A percentile compares a stretch with the other conserved stretches of the same genome.
Evolutionary conservation across 2,888 invertebrate species (phyloP).

Genomic region (Leptogaster cylindrica): DNA sequence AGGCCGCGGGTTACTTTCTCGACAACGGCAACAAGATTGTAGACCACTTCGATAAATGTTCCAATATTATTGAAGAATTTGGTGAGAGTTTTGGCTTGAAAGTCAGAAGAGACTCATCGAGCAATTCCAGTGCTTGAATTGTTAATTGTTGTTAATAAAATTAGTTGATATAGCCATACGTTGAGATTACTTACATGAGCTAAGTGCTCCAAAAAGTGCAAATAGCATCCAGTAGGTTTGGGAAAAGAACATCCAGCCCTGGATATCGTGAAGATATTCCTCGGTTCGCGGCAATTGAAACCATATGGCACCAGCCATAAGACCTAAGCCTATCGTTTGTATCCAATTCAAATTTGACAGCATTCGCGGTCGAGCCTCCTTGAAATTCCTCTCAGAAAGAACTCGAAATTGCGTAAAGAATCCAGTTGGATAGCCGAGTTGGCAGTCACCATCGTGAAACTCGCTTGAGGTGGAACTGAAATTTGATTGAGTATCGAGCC

Average conservation of each 20-base stretch:
- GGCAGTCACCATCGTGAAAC: conserved; percentile 66
- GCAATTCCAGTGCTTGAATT: too few species aligned
- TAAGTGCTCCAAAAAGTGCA: conserved; percentile 77
- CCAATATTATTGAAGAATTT: too few species aligned
- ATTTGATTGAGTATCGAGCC: conserved; percentile 74
- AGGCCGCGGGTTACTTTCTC: too few species aligned
- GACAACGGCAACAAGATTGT: too few species aligned
- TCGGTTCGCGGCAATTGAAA: conserved; percentile 78
- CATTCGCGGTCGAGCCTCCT: conserved; percentile 77
- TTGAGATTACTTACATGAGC: conserved; percentile 75
- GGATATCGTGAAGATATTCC: conserved; percentile 76
- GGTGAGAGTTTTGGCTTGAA: too few species aligned
- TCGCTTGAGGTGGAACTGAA: conserved; percentile 69
- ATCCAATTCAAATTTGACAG: conserved; percentile 78
- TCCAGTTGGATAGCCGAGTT: conserved; percentile 76
- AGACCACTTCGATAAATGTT: too few species aligned
- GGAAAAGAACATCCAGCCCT: conserved; percentile 85
- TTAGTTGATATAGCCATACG: too few species aligned
- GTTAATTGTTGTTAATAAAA: too few species aligned
- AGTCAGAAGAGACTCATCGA: too few species aligned
- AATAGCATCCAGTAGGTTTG: conserved; percentile 84
- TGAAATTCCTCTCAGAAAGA: conserved; percentile 76
- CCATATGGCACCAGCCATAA: conserved; percentile 79
- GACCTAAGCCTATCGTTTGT: conserved; percentile 74
- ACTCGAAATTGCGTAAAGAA: conserved; percentile 81